A percentile compares a stretch with the other conserved stretches of the same genome.
Evolutionary conservation across 2,797 vertebrate species (phyloP).

Genomic region (Eremophila alpestris): DNA sequence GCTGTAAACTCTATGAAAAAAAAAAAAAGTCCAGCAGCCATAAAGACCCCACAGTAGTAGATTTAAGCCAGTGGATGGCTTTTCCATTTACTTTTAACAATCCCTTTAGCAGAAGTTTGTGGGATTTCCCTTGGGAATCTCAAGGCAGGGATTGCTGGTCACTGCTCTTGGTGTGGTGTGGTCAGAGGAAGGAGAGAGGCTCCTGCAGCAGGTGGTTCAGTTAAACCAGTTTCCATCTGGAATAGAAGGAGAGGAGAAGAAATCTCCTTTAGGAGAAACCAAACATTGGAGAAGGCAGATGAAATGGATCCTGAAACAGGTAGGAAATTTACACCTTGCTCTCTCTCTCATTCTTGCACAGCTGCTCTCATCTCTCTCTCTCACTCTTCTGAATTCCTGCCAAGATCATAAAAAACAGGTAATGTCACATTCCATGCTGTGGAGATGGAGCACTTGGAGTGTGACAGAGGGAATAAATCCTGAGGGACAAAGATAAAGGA

Average conservation of each 20-base stretch:
- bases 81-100: neutral
- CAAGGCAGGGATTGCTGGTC: neutral
- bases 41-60: neutral
- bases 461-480: slow-evolving; percentile 34
- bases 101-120: neutral
- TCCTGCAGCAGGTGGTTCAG: neutral
- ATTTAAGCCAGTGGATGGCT: neutral
- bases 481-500: slow-evolving; percentile 19
- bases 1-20: neutral
- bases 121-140: neutral
- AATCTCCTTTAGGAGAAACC: neutral
- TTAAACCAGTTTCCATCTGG: neutral
- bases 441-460: neutral
- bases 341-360: neutral
- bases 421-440: neutral
- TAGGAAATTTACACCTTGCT: neutral
- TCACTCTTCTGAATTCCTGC: neutral
- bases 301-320: neutral
- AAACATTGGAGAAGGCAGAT: neutral
- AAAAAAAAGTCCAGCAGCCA: neutral
- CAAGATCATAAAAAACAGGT: neutral
- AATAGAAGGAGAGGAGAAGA: neutral
- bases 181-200: neutral
- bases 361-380: neutral
- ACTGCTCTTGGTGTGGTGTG: neutral